Conservation (phyloP, 1,140 invertebrate species). For the Cyclina sinensis region DNA sequence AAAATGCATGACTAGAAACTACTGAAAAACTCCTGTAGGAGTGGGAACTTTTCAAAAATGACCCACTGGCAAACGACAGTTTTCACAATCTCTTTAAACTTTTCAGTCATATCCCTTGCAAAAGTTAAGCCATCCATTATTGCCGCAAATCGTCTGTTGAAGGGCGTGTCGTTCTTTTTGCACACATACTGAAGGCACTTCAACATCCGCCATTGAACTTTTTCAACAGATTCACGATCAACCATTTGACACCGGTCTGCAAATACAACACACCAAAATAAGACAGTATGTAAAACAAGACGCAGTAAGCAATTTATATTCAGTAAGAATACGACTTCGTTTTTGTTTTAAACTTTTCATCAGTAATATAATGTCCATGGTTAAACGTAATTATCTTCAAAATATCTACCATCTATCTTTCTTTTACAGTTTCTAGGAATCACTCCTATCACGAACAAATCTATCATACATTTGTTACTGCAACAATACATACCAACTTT, state of each 20-base stretch:
- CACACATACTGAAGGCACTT: slow-evolving; percentile 20
- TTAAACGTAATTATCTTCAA: too few species aligned
- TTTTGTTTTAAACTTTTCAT: too few species aligned
- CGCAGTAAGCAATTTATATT: too few species aligned
- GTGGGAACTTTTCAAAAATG: slow-evolving; percentile 16
- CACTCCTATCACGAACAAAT: too few species aligned
- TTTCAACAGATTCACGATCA: background rate
- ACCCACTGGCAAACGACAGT: slow-evolving; percentile 33
- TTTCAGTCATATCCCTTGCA: slow-evolving; percentile 26
- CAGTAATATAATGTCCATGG: too few species aligned
- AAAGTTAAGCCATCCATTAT: background rate
- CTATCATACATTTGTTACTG: too few species aligned
- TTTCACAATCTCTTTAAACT: slow-evolving; percentile 37
- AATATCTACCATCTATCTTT: too few species aligned
- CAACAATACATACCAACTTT: too few species aligned
- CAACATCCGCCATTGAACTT: slow-evolving; percentile 33
- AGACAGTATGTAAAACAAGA: too few species aligned
- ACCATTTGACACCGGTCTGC: background rate
- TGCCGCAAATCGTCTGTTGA: slow-evolving; percentile 3
- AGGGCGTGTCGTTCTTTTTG: background rate
- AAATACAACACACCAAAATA: too few species aligned
- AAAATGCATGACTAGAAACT: background rate
- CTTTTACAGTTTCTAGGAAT: too few species aligned
- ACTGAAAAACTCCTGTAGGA: slow-evolving; percentile 16
- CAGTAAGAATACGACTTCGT: too few species aligned